A percentile compares a stretch with the other conserved stretches of the same genome.
These are phyloP conservation scores for Trichonephila inaurata DNA, from an alignment of 1,140 invertebrate species.

Conservation along the genomic window DNA sequence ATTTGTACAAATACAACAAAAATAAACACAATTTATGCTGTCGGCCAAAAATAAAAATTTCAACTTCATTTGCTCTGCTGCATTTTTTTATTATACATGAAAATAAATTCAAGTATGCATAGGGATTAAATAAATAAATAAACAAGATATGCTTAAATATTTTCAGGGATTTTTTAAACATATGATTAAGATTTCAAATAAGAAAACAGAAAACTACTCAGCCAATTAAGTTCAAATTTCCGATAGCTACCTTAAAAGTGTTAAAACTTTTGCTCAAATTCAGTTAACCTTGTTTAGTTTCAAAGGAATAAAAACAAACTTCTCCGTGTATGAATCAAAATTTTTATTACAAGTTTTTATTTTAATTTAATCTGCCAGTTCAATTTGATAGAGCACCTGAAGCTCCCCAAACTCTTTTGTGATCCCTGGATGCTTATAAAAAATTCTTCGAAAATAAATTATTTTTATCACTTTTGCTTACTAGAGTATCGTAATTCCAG, in stretches of 20 bases:
- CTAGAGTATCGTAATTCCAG: not conserved
- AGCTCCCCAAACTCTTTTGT: conserved; percentile 13
- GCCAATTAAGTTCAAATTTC: not conserved
- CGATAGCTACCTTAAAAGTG: not conserved
- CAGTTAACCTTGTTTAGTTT: not conserved
- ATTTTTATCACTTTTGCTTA: conserved; percentile 40
- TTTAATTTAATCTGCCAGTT: conserved; percentile 36
- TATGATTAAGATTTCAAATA: not conserved
- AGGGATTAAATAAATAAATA: too few relatives aligned
- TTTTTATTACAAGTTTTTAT: conserved; percentile 16
- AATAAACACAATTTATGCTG: too few relatives aligned
- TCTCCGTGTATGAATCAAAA: conserved; percentile 1
- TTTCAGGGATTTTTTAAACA: too few relatives aligned
- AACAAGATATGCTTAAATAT: too few relatives aligned
- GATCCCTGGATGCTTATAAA: not conserved
- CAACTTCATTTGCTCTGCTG: too few relatives aligned
- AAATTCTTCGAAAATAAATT: conserved; percentile 27
- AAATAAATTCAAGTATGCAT: too few relatives aligned
- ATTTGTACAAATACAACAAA: too few relatives aligned
- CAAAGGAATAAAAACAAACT: conserved; percentile 27
- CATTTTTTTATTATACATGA: too few relatives aligned
- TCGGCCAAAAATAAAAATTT: too few relatives aligned
- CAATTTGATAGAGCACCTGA: conserved; percentile 34
- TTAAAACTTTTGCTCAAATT: not conserved
- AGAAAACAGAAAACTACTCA: not conserved